Evolutionary conservation across 1,140 invertebrate genomes (phyloP).

Genomic region (Drosophila takahashii): DNA sequence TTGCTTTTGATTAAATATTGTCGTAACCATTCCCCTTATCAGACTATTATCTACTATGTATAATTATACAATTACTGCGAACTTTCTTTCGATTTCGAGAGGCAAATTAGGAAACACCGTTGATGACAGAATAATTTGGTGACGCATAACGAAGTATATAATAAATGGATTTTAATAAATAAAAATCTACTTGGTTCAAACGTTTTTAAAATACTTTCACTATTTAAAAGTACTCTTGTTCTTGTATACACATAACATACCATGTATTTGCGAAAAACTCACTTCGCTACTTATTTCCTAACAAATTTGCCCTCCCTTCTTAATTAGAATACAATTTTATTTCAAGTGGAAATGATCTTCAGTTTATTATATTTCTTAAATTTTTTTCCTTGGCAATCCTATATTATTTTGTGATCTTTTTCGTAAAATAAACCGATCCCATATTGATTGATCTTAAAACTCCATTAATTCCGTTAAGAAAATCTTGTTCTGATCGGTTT

Average conservation of each 20-base stretch:
- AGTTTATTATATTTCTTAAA: too few relatives aligned
- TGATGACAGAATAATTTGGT: not conserved
- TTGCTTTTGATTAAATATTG: not conserved
- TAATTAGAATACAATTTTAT: not conserved
- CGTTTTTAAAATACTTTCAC: too few relatives aligned
- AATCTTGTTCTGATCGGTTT: not conserved
- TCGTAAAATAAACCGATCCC: too few relatives aligned
- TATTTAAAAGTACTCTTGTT: too few relatives aligned
- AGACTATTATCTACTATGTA: constrained; percentile 6
- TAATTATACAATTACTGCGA: constrained; percentile 15
- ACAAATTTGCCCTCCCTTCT: not conserved
- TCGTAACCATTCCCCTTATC: constrained; percentile 16
- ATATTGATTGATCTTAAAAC: too few relatives aligned
- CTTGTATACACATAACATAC: not conserved
- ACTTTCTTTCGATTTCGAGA: constrained; percentile 3
- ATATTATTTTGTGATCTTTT: too few relatives aligned
- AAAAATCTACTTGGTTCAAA: too few relatives aligned
- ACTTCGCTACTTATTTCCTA: not conserved
- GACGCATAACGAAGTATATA: not conserved
- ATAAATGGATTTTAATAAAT: too few relatives aligned
- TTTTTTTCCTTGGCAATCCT: too few relatives aligned
- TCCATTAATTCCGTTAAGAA: not conserved
- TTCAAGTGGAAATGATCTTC: not conserved
- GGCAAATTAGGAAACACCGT: not conserved
- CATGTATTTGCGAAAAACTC: not conserved